A percentile compares a stretch with the other conserved stretches of the same genome.
Conservation (phyloP, 1,140 invertebrate species). For the Zeugodacus cucurbitae region DNA sequence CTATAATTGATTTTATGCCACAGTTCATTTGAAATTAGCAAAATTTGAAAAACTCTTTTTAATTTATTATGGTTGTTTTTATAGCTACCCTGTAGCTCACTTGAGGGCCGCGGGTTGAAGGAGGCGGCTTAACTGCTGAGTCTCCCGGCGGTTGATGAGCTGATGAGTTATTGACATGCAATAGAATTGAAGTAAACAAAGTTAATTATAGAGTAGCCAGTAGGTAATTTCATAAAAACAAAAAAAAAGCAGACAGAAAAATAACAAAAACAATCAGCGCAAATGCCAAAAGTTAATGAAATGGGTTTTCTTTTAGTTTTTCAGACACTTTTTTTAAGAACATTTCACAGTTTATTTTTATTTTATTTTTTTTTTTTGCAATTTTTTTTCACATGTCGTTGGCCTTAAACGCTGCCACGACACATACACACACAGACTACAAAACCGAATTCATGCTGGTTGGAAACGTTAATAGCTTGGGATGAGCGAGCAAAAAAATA, state of each 20-base stretch:
- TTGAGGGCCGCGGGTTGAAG: neutral
- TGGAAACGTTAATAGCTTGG: neutral
- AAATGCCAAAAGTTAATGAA: neutral
- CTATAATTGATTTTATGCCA: constrained; percentile 3
- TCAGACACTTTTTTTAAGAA: neutral
- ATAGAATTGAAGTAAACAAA: neutral
- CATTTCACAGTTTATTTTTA: neutral
- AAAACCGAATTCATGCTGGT: neutral
- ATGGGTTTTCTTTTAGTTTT: neutral
- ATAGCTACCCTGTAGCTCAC: neutral
- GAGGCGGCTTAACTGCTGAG: neutral
- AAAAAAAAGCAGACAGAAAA: neutral
- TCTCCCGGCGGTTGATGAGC: neutral
- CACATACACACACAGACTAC: neutral
- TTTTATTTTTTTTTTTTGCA: neutral
- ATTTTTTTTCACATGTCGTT: constrained; percentile 7
- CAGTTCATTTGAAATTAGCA: neutral
- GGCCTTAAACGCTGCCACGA: neutral
- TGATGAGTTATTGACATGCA: constrained; percentile 21
- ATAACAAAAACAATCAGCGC: neutral
- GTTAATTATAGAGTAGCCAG: neutral
- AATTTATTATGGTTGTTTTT: constrained; percentile 18
- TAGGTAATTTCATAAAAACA: neutral
- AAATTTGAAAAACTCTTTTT: neutral
- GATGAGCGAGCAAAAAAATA: neutral